Percentiles rank a stretch among this genome's conserved stretches.
These are phyloP conservation scores for Poeciliopsis turneri DNA, from an alignment of 2,797 vertebrate genomes.

Conservation along the genomic window DNA sequence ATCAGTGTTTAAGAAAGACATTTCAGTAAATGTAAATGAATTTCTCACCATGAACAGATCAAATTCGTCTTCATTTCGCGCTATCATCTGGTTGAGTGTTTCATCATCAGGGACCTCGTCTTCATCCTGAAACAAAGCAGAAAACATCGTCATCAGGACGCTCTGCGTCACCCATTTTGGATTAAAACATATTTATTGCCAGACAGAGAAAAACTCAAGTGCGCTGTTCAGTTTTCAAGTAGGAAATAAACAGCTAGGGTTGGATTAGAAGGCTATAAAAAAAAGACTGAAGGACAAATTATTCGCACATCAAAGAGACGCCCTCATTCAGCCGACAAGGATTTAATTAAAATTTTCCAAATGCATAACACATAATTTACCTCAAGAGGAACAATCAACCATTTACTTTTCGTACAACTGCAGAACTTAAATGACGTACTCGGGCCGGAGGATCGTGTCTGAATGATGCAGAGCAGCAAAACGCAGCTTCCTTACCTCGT, in stretches of 20 bases:
- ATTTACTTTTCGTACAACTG: not conserved
- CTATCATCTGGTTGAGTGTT: constrained; percentile 99
- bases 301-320: constrained; percentile 1
- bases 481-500: constrained; percentile 82
- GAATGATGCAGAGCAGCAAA: not conserved
- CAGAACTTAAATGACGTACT: not conserved
- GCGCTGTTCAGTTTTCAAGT: not conserved
- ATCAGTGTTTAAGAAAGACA: not conserved
- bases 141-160: not conserved
- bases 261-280: not conserved
- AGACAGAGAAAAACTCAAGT: not conserved
- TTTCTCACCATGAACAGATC: constrained; percentile 95
- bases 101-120: constrained; percentile 98
- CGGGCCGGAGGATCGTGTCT: not conserved
- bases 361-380: not conserved
- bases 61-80: constrained; percentile 95
- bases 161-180: not conserved
- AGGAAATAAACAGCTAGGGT: constrained; percentile 7
- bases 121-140: constrained; percentile 86
- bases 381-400: not conserved
- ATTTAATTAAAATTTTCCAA: constrained; percentile 20
- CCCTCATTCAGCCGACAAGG: not conserved
- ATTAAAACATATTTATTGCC: not conserved
- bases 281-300: not conserved
- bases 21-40: not conserved